Conservation (phyloP, 1,140 invertebrate species). For the Phenacoccus solenopsis region DNA sequence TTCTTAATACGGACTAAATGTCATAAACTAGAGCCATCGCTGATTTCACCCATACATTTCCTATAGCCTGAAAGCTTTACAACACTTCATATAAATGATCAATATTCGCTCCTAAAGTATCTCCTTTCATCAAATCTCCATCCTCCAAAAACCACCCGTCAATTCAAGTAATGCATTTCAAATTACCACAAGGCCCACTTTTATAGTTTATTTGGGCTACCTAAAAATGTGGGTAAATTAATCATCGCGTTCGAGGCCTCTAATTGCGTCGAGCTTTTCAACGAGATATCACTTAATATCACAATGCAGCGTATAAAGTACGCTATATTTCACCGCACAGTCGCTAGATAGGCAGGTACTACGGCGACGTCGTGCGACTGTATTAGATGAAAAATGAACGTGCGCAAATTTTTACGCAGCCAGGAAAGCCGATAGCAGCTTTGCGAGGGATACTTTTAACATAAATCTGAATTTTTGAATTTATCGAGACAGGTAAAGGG, state of each 20-base stretch:
- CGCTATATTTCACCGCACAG: neutral
- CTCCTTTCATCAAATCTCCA: too few species aligned
- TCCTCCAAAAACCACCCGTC: neutral
- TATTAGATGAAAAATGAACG: neutral
- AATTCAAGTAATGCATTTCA: neutral
- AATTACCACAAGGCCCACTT: neutral
- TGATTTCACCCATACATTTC: too few species aligned
- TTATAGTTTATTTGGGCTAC: too few species aligned
- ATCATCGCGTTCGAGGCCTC: neutral
- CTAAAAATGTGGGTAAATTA: neutral
- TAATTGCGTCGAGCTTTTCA: neutral
- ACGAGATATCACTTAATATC: slow-evolving; percentile 2
- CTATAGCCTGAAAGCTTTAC: too few species aligned
- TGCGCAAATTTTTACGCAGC: neutral
- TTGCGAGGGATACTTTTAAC: neutral
- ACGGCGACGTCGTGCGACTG: neutral
- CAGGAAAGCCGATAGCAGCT: neutral
- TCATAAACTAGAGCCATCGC: too few species aligned
- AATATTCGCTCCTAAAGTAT: too few species aligned
- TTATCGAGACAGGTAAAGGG: neutral
- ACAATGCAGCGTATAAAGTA: neutral
- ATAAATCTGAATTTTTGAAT: neutral
- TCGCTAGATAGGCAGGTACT: neutral
- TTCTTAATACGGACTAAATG: too few species aligned
- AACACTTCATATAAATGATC: too few species aligned